Evolutionary conservation across 1,140 invertebrate genomes (phyloP).

Genomic region (Drosophila varians): DNA sequence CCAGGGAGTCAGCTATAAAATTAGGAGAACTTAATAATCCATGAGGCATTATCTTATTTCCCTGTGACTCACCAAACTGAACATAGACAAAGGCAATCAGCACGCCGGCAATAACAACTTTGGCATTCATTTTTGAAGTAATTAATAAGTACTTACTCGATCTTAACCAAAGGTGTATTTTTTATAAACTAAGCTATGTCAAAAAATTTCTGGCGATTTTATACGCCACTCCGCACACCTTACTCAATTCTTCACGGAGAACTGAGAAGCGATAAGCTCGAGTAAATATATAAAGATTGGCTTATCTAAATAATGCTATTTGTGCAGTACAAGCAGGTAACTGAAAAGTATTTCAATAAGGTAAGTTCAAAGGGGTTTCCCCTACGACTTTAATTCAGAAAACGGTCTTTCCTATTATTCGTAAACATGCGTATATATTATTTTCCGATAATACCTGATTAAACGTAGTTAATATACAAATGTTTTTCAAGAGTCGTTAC

Average conservation of each 20-base stretch:
- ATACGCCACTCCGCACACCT: conserved; percentile 1
- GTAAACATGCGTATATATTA: too few species aligned
- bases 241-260: neutral
- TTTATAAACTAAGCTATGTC: conserved; percentile 14
- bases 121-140: conserved; percentile 34
- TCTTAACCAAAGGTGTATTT: neutral
- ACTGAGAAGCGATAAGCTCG: conserved; percentile 16
- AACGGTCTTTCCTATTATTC: too few species aligned
- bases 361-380: conserved; percentile 12
- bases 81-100: conserved; percentile 49
- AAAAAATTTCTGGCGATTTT: neutral
- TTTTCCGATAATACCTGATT: neutral
- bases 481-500: neutral
- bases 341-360: conserved; percentile 8
- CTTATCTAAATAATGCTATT: conserved; percentile 11
- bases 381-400: conserved; percentile 3
- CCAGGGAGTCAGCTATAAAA: conserved; percentile 42
- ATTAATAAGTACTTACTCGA: neutral
- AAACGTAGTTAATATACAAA: neutral
- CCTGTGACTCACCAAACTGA: conserved; percentile 44
- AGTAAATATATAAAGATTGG: conserved; percentile 17
- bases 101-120: conserved; percentile 23
- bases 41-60: neutral
- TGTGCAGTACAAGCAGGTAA: conserved; percentile 8
- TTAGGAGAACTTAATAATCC: neutral